phyloP scores from a whole-genome alignment of 2,113 vertebrate species.

The Toxostoma redivivum region DNA sequence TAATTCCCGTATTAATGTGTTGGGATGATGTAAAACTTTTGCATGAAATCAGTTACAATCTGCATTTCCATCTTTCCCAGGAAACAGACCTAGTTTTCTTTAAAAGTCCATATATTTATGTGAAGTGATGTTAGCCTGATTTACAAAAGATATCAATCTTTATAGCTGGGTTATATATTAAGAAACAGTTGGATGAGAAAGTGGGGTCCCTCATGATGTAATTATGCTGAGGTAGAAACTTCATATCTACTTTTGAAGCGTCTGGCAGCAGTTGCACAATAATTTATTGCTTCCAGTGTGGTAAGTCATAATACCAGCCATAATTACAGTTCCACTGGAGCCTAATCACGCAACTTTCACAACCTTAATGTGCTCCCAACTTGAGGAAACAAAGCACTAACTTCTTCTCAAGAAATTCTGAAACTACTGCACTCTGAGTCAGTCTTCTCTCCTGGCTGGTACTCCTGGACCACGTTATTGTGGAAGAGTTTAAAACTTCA shows the following conservation, averaged over 20 bases:
- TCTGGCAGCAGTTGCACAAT: background rate
- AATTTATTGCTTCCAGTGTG: background rate
- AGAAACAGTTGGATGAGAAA: background rate
- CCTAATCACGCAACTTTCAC: background rate
- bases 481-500: background rate
- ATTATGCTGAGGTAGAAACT: background rate
- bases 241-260: background rate
- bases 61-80: background rate
- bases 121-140: background rate
- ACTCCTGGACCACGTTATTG: background rate
- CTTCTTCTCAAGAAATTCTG: background rate
- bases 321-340: background rate
- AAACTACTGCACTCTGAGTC: background rate
- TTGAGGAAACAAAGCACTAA: background rate
- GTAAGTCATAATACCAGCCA: background rate
- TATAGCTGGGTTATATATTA: background rate
- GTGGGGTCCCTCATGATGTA: background rate
- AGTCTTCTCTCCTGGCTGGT: background rate
- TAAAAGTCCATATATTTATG: background rate
- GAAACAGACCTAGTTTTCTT: background rate
- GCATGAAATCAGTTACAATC: background rate
- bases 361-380: background rate
- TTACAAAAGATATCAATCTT: background rate
- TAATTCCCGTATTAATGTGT: background rate
- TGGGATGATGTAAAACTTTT: background rate